These are phyloP conservation scores for Ginglymostoma cirratum DNA, from an alignment of 2,113 vertebrate species.

Conservation along the genomic window DNA sequence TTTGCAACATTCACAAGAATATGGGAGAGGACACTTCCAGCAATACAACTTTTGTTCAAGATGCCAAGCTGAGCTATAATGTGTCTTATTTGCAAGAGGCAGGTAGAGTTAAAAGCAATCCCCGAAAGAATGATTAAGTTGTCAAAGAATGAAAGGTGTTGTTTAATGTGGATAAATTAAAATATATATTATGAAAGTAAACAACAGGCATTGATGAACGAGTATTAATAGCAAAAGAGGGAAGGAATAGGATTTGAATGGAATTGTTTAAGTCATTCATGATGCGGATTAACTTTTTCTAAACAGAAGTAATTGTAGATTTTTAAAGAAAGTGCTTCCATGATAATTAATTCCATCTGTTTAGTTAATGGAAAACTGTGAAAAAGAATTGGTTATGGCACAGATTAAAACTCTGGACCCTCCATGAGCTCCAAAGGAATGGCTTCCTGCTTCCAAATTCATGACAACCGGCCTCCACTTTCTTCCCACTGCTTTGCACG, in stretches of 20 bases:
- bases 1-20: not conserved
- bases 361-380: not conserved
- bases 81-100: too few relatives aligned
- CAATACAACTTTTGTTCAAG: not conserved
- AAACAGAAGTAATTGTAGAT: not conserved
- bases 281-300: not conserved
- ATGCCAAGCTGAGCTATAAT: not conserved
- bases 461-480: not conserved
- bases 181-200: not conserved
- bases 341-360: not conserved
- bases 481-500: not conserved
- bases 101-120: not conserved
- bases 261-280: not conserved
- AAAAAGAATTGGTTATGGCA: not conserved
- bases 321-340: not conserved
- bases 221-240: not conserved
- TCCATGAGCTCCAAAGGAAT: not conserved
- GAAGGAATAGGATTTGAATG: constrained; percentile 3
- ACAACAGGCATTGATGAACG: not conserved
- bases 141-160: not conserved
- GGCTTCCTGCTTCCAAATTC: not conserved
- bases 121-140: not conserved
- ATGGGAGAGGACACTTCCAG: not conserved
- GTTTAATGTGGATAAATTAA: not conserved
- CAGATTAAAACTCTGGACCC: not conserved